A percentile compares a stretch with the other conserved stretches of the same genome.
phyloP scores from a whole-genome alignment of 1,140 invertebrate genomes.

The Drosophila ironensis region DNA sequence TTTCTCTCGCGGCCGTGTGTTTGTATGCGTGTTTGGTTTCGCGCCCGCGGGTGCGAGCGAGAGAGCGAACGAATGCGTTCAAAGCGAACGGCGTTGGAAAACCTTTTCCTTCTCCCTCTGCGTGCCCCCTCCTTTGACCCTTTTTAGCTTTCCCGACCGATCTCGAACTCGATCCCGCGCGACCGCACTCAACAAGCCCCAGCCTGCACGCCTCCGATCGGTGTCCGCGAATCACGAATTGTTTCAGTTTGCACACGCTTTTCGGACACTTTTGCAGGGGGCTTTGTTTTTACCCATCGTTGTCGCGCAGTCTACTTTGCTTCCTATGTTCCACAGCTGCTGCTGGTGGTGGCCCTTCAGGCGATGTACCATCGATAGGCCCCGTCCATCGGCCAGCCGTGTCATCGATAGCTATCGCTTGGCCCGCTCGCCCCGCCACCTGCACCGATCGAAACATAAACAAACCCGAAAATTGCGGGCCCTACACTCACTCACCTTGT shows the following conservation, averaged over 20 bases:
- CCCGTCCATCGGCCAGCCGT: too few species aligned
- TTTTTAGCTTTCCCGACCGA: not conserved
- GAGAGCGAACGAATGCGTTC: conserved; percentile 58
- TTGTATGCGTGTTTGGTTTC: conserved; percentile 14
- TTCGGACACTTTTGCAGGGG: conserved; percentile 50
- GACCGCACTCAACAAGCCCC: conserved; percentile 38
- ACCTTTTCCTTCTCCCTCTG: conserved; percentile 57
- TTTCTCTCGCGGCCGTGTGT: too few species aligned
- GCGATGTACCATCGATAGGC: too few species aligned
- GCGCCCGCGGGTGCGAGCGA: conserved; percentile 26
- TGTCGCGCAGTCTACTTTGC: conserved; percentile 27
- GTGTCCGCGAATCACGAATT: conserved; percentile 41
- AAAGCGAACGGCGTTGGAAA: conserved; percentile 68
- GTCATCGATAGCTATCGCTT: too few species aligned
- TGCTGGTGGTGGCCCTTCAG: not conserved
- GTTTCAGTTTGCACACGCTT: conserved; percentile 58
- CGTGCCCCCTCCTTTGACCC: not conserved
- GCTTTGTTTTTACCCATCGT: conserved; percentile 69
- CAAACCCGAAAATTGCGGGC: too few species aligned
- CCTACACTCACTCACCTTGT: too few species aligned
- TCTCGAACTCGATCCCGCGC: conserved; percentile 1
- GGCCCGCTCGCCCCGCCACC: too few species aligned
- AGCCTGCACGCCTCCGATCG: conserved; percentile 36
- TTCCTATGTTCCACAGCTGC: not conserved
- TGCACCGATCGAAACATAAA: too few species aligned